Percentiles rank a stretch among this genome's conserved stretches.
phyloP scores from a whole-genome alignment of 2,888 invertebrate genomes.

The Rhingia campestris region DNA sequence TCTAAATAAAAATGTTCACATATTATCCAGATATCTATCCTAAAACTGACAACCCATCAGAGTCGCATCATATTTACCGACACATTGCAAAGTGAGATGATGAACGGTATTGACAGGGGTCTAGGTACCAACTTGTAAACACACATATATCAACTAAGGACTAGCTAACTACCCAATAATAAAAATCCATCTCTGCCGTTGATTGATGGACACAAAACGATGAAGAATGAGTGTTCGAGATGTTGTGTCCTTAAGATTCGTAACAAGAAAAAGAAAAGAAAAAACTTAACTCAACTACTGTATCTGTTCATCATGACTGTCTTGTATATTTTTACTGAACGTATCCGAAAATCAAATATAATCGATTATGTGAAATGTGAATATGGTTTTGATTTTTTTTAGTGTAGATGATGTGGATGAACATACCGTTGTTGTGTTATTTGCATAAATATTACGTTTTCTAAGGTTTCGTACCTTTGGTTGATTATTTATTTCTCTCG shows the following conservation, averaged over 20 bases:
- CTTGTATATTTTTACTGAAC: constrained; percentile 20
- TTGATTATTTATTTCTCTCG: constrained; percentile 91
- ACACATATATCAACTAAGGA: neutral
- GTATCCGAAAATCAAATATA: constrained; percentile 9
- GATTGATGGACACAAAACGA: neutral
- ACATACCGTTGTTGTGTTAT: constrained; percentile 84
- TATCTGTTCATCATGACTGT: constrained; percentile 49
- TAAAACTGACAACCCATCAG: constrained; percentile 4
- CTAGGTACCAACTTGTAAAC: neutral
- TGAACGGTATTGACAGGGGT: neutral
- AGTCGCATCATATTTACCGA: neutral
- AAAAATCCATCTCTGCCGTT: neutral
- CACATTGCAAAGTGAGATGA: neutral
- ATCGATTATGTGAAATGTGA: constrained; percentile 67
- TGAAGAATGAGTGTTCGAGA: neutral
- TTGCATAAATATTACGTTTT: constrained; percentile 83
- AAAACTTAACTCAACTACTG: constrained; percentile 8
- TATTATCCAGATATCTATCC: neutral
- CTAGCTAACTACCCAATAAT: neutral
- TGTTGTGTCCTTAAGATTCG: neutral
- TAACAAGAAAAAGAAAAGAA: neutral
- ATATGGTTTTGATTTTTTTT: constrained; percentile 36
- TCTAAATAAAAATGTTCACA: neutral
- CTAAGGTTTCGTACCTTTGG: constrained; percentile 89
- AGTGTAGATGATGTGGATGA: constrained; percentile 76